Evolutionary conservation across 2,888 invertebrate genomes (phyloP), one percentile per base, ranked within the genome.

Genomic region (Gymnocheta viridis): DNA sequence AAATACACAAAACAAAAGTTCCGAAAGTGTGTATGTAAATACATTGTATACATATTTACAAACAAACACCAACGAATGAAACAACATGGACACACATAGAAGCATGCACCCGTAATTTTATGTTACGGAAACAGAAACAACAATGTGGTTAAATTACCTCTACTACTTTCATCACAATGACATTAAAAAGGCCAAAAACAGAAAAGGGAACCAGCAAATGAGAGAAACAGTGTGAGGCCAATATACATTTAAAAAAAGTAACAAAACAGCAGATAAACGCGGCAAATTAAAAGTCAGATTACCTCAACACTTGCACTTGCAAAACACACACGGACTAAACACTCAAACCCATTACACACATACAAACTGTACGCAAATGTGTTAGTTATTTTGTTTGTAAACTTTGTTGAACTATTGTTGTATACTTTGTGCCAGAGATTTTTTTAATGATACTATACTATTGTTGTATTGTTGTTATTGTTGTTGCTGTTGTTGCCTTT

Each of bases 281-380:
- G 51, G 66, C 70, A 77, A 82, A 77, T 82, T 82, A 77, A 82
- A 77, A 77, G 70, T 77, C 70, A 49, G 38, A 69, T 76, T 82
- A 82, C 19, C 54, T 70, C 69, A 69, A 60, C 82, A 72, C 82
- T 82, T 76, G 49, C 66, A 72, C 79, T 66, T 67, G 22, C 47
- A 44, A 72, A 35, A 70, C 54, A 60, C 58, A 76, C n/a, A 35
- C 54, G 47, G 4, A 38, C 47, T 29, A 32, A 47, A 73, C 49
- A 51, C 69, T 49, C 32, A 49, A 12, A 35, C 35, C 64, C 58
- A n/a, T n/a, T n/a, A n/a, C n/a, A 6, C 2, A 27, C 38, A 22
- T 41, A 49, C 29, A 49, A 64, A 56, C 29, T 49, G 49, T 19
- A 3, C 7, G 22, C 10, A 22, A 10, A 44, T 17, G 14, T 3